Percentiles rank a stretch among this genome's conserved stretches.
phyloP scores from a whole-genome alignment of 2,113 vertebrate species.

The Platycercus adscitus region DNA sequence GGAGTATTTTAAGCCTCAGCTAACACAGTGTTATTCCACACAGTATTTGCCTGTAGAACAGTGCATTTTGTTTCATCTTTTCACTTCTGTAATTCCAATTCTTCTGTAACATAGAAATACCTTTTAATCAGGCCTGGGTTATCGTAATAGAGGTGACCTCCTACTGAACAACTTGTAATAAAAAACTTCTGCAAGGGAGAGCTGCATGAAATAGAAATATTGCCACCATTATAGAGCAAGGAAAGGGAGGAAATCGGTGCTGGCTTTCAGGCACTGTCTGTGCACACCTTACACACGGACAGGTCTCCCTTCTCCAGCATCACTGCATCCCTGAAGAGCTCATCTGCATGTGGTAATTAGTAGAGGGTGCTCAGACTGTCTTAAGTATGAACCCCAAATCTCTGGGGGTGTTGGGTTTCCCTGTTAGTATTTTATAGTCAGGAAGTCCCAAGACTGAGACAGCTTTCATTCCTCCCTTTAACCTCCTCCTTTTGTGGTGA shows the following conservation, averaged over 20 bases:
- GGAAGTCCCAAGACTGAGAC: background rate
- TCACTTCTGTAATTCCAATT: background rate
- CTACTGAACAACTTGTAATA: background rate
- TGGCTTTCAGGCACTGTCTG: background rate
- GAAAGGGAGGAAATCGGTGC: background rate
- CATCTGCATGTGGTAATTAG: background rate
- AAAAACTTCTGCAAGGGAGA: background rate
- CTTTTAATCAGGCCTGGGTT: background rate
- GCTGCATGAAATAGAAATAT: background rate
- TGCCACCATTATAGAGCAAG: background rate
- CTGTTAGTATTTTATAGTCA: background rate
- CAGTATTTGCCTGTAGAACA: background rate
- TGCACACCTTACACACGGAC: background rate
- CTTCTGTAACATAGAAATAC: background rate
- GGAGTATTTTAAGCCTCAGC: background rate
- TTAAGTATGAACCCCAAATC: background rate
- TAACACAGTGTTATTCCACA: background rate
- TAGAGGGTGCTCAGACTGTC: background rate
- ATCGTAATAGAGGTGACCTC: background rate
- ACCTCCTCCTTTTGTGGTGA: background rate
- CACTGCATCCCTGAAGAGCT: background rate
- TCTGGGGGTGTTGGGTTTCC: background rate
- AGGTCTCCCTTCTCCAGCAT: background rate
- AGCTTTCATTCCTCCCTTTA: background rate
- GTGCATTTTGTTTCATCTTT: background rate